Conservation (phyloP, 2,113 vertebrate species). For the Triplophysa dalaica region DNA sequence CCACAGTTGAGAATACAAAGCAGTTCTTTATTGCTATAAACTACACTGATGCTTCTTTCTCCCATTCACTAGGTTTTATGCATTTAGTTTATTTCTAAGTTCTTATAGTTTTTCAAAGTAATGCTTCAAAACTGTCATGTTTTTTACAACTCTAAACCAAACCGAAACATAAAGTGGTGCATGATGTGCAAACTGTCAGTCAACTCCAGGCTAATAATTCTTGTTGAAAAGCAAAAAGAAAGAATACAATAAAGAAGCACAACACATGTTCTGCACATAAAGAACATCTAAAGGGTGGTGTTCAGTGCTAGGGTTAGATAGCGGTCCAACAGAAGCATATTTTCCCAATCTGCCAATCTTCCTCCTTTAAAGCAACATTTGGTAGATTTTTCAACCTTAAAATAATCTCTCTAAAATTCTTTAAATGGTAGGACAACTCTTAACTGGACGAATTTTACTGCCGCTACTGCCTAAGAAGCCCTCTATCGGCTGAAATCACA, state of each 20-base stretch:
- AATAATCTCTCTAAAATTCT: no score
- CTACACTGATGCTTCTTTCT: no score
- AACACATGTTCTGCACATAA: neutral
- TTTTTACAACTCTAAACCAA: neutral
- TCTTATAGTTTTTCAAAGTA: neutral
- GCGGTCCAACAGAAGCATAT: conserved; percentile 49
- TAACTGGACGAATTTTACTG: no score
- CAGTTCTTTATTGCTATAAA: no score
- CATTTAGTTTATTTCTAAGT: neutral
- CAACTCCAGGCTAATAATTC: neutral
- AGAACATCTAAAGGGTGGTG: conserved; percentile 10
- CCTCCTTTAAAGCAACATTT: neutral
- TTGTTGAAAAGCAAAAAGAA: neutral
- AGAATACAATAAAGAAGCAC: neutral
- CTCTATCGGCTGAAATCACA: no score
- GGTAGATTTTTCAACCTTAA: no score
- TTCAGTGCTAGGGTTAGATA: conserved; percentile 5
- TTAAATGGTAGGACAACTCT: no score
- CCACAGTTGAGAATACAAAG: neutral
- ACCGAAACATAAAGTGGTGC: neutral
- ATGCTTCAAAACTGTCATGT: no score
- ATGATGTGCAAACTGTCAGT: neutral
- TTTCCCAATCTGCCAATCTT: conserved; percentile 48
- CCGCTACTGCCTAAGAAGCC: no score
- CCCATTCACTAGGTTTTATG: no score